Percentiles rank a stretch among this genome's conserved stretches.
Conservation (phyloP, 2,888 invertebrate species). For the Phaonia tiefii region DNA sequence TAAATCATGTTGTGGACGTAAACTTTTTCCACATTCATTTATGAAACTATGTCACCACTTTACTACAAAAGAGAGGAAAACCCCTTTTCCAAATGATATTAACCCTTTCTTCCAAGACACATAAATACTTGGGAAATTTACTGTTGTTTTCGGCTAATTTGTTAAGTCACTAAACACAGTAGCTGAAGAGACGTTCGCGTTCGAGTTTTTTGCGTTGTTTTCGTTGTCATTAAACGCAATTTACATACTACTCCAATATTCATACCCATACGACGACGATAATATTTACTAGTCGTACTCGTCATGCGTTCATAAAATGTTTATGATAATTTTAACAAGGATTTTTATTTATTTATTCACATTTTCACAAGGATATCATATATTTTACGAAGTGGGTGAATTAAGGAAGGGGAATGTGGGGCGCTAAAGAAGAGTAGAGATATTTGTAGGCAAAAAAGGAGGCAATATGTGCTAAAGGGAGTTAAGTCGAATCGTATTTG, state of each 20-base stretch:
- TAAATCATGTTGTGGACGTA: slow-evolving; percentile 53
- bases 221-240: slow-evolving; percentile 58
- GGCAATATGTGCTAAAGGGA: too few species aligned
- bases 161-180: slow-evolving; percentile 49
- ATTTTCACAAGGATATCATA: slow-evolving; percentile 33
- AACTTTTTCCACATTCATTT: slow-evolving; percentile 56
- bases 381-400: slow-evolving; percentile 19
- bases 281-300: neutral
- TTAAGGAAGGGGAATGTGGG: neutral
- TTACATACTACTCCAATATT: slow-evolving; percentile 46
- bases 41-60: slow-evolving; percentile 64
- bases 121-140: slow-evolving; percentile 16
- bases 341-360: slow-evolving; percentile 58
- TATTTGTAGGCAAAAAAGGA: neutral
- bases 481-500: too few species aligned
- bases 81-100: slow-evolving; percentile 22
- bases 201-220: slow-evolving; percentile 35
- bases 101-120: slow-evolving; percentile 14
- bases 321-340: slow-evolving; percentile 65
- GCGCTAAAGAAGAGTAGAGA: too few species aligned
- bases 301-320: slow-evolving; percentile 57
- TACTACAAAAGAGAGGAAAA: slow-evolving; percentile 30
- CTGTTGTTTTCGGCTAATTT: slow-evolving; percentile 57
- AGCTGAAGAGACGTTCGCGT: slow-evolving; percentile 25
- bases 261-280: neutral